Evolutionary conservation across 2,797 vertebrate species (phyloP), one percentile per base, ranked within the genome.

Genomic region (Miichthys miiuy): DNA sequence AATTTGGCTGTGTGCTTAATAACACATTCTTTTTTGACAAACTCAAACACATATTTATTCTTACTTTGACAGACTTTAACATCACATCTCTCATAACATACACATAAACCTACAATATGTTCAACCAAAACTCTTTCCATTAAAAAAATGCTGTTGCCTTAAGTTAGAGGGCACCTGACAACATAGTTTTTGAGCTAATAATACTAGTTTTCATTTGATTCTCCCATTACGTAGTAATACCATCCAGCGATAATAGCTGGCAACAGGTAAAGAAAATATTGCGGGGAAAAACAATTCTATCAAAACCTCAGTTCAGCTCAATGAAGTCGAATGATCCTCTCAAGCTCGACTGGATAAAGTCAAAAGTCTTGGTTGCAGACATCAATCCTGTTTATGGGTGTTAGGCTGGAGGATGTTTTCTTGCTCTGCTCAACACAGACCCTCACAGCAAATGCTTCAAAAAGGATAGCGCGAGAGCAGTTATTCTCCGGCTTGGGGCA

Each of bases 301-400:
- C 89, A 90, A 88, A 90, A 87, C 83, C 82, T 84, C 83, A 88
- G 80, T 81, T 84, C 92, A 89, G 91, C 89, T 93, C 94, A 93
- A 91, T 94, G 93, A 94, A 93, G 93, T 94, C 74, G 92, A 95
- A 95, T 93, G 89, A 95, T 94, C 91, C 84, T 94, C 93, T 91
- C 90, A 93, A 92, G 93, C 94, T 87, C 86, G 89, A 88, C 91
- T 93, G 93, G 91, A 94, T 94, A 91, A 91, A 95, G 93, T 94
- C 94, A 93, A 94, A 94, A 77, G 83, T 92, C 89, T 90, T 87
- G 92, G 93, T 93, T 69, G 86, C 88, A 87, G 88, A 94, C 94
- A 96, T 95, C 95, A 95, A 94, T 96, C 92, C 90, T 93, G 91
- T 95, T 95, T 93, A 95, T 93, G 92, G 83, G 88, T 87, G 88